Percentiles rank a stretch among this genome's conserved stretches.
These are phyloP conservation scores for Tubiluchus corallicola DNA, from an alignment of 2,888 invertebrate species.

Conservation along the genomic window DNA sequence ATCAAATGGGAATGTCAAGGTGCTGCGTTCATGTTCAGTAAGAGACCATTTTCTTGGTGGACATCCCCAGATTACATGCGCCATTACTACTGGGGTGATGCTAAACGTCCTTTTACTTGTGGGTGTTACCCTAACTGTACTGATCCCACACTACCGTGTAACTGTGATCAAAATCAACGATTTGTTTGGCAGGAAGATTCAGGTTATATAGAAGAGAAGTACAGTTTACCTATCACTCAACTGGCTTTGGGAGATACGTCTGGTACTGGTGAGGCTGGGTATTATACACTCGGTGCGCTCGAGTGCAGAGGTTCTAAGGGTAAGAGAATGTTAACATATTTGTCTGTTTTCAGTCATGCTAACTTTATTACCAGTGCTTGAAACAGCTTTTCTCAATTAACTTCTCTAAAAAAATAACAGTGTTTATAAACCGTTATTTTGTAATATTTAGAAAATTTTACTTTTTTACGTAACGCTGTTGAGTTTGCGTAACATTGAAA, in stretches of 20 bases:
- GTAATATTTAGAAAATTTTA: too few relatives aligned
- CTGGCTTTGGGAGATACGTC: slow-evolving; percentile 16
- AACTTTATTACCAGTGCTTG: too few relatives aligned
- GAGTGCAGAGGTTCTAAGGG: slow-evolving; percentile 18
- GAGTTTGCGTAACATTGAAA: too few relatives aligned
- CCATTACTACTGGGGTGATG: slow-evolving; percentile 16
- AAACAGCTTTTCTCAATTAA: too few relatives aligned
- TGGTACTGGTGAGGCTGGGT: slow-evolving; percentile 15
- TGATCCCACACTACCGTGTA: slow-evolving; percentile 13
- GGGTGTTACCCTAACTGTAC: slow-evolving; percentile 14
- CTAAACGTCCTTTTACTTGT: slow-evolving; percentile 13
- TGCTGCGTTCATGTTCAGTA: slow-evolving; percentile 15
- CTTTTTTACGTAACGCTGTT: too few relatives aligned
- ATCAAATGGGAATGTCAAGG: slow-evolving; percentile 17
- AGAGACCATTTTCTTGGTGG: slow-evolving; percentile 15
- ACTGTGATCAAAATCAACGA: slow-evolving; percentile 15
- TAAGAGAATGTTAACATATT: too few relatives aligned
- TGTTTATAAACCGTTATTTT: too few relatives aligned
- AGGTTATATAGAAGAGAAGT: slow-evolving; percentile 15
- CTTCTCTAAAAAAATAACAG: too few relatives aligned
- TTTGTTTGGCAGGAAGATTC: slow-evolving; percentile 14
- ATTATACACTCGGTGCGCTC: slow-evolving; percentile 16
- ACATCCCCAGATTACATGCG: slow-evolving; percentile 13
- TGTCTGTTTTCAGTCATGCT: too few relatives aligned
- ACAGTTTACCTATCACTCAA: slow-evolving; percentile 15